A percentile compares a stretch with the other conserved stretches of the same genome.
Conservation (phyloP, 92 coral and sea anemone genomes). For the Heteractis magnifica region DNA sequence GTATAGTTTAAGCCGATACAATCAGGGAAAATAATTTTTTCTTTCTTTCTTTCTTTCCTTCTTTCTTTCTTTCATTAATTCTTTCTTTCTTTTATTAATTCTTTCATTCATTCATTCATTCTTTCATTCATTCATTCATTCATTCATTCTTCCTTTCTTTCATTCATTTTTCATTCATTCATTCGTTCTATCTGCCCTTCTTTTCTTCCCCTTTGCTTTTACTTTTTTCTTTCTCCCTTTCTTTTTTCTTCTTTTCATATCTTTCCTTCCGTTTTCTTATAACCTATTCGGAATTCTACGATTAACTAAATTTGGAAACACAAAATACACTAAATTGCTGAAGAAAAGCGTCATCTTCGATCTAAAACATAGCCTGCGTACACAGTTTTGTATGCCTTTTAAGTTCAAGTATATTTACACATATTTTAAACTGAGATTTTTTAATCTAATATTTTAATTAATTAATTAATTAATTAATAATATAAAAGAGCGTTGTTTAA, state of each 20-base stretch:
- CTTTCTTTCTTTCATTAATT: not conserved
- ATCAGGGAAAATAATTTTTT: too few species aligned
- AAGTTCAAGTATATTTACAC: too few species aligned
- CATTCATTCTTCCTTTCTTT: not conserved
- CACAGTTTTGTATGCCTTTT: too few species aligned
- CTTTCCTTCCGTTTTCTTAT: not conserved
- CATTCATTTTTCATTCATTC: not conserved
- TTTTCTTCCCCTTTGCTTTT: not conserved
- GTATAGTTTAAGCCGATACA: too few species aligned
- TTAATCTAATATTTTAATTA: too few species aligned
- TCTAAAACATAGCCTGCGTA: too few species aligned
- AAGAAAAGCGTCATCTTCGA: too few species aligned
- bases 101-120: not conserved
- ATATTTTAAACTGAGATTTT: too few species aligned
- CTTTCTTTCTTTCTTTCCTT: not conserved
- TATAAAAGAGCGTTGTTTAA: too few species aligned
- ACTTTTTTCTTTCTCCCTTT: not conserved
- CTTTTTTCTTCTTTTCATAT: not conserved
- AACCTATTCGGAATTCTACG: not conserved
- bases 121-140: not conserved
- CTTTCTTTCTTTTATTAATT: not conserved
- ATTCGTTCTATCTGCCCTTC: not conserved
- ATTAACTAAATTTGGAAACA: too few species aligned
- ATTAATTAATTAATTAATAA: too few species aligned
- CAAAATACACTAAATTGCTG: too few species aligned